These are phyloP conservation scores for Drosophila athabasca DNA, from an alignment of 1,140 invertebrate genomes.

Conservation along the genomic window DNA sequence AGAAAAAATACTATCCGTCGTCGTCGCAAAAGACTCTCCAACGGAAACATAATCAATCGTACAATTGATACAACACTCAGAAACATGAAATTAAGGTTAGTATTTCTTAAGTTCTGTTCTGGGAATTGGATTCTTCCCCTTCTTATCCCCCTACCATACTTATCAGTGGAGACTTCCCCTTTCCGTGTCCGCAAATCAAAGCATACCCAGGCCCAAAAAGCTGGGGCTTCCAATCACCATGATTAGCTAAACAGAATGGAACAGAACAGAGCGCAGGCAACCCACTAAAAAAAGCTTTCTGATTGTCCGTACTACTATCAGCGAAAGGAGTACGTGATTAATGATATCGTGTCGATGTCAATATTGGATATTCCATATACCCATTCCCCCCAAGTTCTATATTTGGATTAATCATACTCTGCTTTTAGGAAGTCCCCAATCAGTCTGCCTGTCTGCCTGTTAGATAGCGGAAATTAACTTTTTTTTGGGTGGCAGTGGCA, in stretches of 20 bases:
- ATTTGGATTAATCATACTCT: slow-evolving; percentile 32
- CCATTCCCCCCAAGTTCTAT: slow-evolving; percentile 6
- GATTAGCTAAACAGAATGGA: slow-evolving; percentile 43
- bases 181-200: no score
- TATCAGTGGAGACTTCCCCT: slow-evolving; percentile 20
- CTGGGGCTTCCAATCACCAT: slow-evolving; percentile 33
- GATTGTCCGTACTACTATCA: slow-evolving; percentile 6
- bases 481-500: not conserved
- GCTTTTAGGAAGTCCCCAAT: slow-evolving; percentile 28
- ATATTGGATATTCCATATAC: slow-evolving; percentile 6
- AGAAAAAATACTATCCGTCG: slow-evolving; percentile 18
- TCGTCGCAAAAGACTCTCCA: not conserved
- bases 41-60: slow-evolving; percentile 25
- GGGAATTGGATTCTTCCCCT: slow-evolving; percentile 6
- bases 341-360: slow-evolving; percentile 47
- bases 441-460: slow-evolving; percentile 26
- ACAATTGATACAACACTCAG: slow-evolving; percentile 65
- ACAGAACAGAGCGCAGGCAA: no score
- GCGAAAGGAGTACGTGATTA: not conserved
- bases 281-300: not conserved
- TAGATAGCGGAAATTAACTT: slow-evolving; percentile 46
- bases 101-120: slow-evolving; percentile 15
- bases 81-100: slow-evolving; percentile 72
- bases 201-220: not conserved
- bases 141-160: not conserved